These are phyloP conservation scores for Hyaena hyaena DNA, from an alignment of 2,113 vertebrate species.

Conservation along the genomic window DNA sequence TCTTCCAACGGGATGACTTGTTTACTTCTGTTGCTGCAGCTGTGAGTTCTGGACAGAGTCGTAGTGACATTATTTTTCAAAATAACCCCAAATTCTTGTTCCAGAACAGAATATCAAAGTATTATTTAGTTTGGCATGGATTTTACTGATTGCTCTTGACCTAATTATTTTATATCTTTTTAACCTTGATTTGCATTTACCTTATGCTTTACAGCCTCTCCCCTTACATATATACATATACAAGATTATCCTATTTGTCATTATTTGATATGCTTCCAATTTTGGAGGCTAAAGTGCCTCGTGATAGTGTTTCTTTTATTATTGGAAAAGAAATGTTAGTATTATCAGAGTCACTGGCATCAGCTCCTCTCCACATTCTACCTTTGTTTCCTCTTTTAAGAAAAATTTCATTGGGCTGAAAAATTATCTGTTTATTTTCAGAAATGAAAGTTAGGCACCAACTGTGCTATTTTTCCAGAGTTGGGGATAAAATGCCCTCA, in stretches of 20 bases:
- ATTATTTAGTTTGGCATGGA: constrained; percentile 43
- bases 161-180: constrained; percentile 56
- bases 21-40: constrained; percentile 76
- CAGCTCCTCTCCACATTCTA: neutral
- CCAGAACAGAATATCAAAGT: constrained; percentile 54
- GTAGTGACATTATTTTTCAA: constrained; percentile 59
- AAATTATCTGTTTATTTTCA: constrained; percentile 54
- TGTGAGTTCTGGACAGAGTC: constrained; percentile 66
- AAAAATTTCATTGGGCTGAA: constrained; percentile 61
- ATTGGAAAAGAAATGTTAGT: constrained; percentile 46
- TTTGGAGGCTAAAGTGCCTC: neutral
- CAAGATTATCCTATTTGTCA: neutral
- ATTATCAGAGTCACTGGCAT: neutral
- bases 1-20: constrained; percentile 44
- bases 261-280: constrained; percentile 8
- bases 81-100: constrained; percentile 55
- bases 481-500: neutral
- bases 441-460: constrained; percentile 38
- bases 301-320: neutral
- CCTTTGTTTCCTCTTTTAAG: constrained; percentile 44
- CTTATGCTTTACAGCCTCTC: neutral
- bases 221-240: neutral
- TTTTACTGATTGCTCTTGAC: constrained; percentile 46
- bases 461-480: neutral
- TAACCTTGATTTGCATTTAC: neutral